Percentiles rank a stretch among this genome's conserved stretches.
Conservation (phyloP, 2,888 invertebrate species). For the Acanthacorydalis orientalis region DNA sequence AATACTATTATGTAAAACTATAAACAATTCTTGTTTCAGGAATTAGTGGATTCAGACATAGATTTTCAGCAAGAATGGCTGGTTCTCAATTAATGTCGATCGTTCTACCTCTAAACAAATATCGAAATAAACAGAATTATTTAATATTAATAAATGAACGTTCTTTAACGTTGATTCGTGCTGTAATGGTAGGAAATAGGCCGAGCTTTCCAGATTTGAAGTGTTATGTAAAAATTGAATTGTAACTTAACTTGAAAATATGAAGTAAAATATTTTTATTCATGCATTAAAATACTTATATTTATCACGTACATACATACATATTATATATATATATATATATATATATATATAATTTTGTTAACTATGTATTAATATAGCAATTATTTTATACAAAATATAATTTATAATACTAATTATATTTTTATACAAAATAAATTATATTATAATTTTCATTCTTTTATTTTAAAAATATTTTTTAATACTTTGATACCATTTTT, state of each 20-base stretch:
- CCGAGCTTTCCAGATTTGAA: constrained; percentile 9
- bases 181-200: constrained; percentile 27
- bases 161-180: constrained; percentile 23
- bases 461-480: too few species aligned
- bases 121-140: constrained; percentile 15
- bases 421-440: too few species aligned
- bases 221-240: neutral
- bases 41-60: constrained; percentile 26
- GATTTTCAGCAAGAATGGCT: constrained; percentile 21
- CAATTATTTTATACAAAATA: too few species aligned
- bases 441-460: too few species aligned
- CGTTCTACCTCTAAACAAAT: constrained; percentile 15
- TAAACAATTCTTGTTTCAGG: constrained; percentile 16
- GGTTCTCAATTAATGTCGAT: constrained; percentile 22
- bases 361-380: too few species aligned
- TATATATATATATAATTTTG: too few species aligned
- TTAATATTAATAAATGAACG: constrained; percentile 22
- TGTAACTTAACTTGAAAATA: neutral
- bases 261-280: too few species aligned
- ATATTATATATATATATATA: too few species aligned
- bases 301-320: neutral
- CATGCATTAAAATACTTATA: too few species aligned
- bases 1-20: neutral
- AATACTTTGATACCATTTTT: too few species aligned
- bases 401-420: too few species aligned